These are phyloP conservation scores for Entomobrya multifasciata DNA, from an alignment of 2,888 invertebrate species.

Conservation along the genomic window DNA sequence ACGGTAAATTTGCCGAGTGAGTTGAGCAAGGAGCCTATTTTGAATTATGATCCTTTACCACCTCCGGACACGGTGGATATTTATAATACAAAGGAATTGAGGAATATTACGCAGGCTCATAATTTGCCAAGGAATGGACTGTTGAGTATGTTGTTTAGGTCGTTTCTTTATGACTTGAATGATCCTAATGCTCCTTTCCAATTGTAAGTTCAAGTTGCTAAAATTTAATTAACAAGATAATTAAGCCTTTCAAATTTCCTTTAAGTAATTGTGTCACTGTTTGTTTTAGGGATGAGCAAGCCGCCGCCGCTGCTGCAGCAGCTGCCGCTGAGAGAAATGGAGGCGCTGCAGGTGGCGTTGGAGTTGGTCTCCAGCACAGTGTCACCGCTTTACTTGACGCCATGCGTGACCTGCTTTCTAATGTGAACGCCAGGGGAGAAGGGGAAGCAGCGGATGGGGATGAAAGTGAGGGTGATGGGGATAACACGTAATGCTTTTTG, in stretches of 20 bases:
- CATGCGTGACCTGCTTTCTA: slow-evolving; percentile 87
- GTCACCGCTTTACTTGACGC: slow-evolving; percentile 87
- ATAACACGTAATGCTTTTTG: slow-evolving; percentile 34
- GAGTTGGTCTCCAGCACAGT: slow-evolving; percentile 84
- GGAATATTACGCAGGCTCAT: slow-evolving; percentile 77
- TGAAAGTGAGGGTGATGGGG: slow-evolving; percentile 68
- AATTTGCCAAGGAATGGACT: slow-evolving; percentile 79
- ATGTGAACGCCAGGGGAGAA: slow-evolving; percentile 80
- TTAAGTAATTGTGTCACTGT: too few species aligned
- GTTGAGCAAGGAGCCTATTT: slow-evolving; percentile 84
- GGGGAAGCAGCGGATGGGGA: slow-evolving; percentile 75
- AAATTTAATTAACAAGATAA: too few species aligned
- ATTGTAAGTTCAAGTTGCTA: slow-evolving; percentile 26
- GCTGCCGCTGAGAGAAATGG: slow-evolving; percentile 75
- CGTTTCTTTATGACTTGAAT: slow-evolving; percentile 85
- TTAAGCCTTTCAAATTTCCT: too few species aligned
- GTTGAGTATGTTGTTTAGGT: slow-evolving; percentile 86
- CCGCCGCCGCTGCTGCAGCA: slow-evolving; percentile 76
- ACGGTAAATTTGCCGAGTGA: slow-evolving; percentile 83
- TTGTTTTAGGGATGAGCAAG: slow-evolving; percentile 52
- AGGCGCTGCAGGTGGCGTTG: slow-evolving; percentile 59
- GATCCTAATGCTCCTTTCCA: slow-evolving; percentile 81
- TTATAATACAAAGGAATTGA: slow-evolving; percentile 83
- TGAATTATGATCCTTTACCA: slow-evolving; percentile 90
- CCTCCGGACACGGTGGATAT: slow-evolving; percentile 88